phyloP scores from a whole-genome alignment of 2,888 invertebrate genomes.

The Sminthurides aquaticus region DNA sequence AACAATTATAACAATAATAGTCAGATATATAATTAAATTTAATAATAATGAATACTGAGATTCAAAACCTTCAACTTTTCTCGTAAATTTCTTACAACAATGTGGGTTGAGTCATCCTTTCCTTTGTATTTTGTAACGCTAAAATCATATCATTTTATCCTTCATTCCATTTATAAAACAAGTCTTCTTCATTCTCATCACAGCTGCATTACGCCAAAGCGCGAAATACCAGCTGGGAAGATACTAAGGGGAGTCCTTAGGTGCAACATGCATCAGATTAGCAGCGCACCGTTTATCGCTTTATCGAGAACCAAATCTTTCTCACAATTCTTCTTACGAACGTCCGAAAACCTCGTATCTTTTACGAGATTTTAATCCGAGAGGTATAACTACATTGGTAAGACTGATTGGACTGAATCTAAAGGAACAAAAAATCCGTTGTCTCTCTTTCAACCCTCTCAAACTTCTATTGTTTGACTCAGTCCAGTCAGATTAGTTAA shows the following conservation, averaged over 20 bases:
- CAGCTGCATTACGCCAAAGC: not conserved
- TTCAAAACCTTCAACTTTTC: not conserved
- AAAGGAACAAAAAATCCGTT: not conserved
- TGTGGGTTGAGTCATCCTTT: not conserved
- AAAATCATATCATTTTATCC: not conserved
- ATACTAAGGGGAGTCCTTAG: not conserved
- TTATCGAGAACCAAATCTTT: not conserved
- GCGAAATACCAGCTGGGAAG: not conserved
- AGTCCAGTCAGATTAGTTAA: not conserved
- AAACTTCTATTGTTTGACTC: not conserved
- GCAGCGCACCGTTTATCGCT: not conserved
- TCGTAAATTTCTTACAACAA: not conserved
- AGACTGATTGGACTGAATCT: not conserved
- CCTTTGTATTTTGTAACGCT: not conserved
- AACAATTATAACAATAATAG: not conserved
- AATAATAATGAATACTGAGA: not conserved
- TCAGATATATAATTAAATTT: not conserved
- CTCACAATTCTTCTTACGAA: not conserved
- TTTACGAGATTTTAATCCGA: no score
- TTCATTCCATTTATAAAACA: not conserved
- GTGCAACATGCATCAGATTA: not conserved
- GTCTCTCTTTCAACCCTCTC: not conserved
- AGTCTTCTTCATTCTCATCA: not conserved
- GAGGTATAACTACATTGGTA: not conserved
- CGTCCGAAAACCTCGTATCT: no score